Evolutionary conservation across 2,797 vertebrate genomes (phyloP), one percentile per base, ranked within the genome.

Genomic region (Gallinago solitaria): DNA sequence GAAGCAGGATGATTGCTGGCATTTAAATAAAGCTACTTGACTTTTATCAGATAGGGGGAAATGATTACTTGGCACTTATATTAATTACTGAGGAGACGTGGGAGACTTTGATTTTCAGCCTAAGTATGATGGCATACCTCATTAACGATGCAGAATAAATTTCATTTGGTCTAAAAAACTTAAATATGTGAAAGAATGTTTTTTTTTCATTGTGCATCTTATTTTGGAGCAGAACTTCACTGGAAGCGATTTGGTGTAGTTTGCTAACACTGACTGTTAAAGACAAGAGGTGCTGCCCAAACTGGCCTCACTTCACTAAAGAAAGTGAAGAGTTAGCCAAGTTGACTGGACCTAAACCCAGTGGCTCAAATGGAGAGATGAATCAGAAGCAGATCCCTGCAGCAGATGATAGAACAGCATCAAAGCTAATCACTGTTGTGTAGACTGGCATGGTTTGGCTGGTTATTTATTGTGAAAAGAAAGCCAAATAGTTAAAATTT

Each of bases 11-110:
- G 96, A 95, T 95, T 97, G 68, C 87, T 92, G 68, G 48, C 68
- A 91, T 96, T 96, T 95, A 95, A 83, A 93, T 93, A 94, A 87
- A 89, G 70, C 74, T 91, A 94, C 94, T 95, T 96, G 95, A 96
- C 94, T 90, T 96, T 96, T 96, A 90, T 91, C 77, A 93, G 89
- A 50, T 61, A 9, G 24, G n/a, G 61, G 43, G 32, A 88, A 90
- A 94, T 95, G 73, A 96, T 96, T 96, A 95, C 50, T 84, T 94
- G 77, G 41, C 91, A 93, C 93, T 94, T 95, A 47, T 0, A 50
- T 87, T 96, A 95, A 95, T 93, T 96, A 78, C 90, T 96, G 90
- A 96, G 91, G 87, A 95, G 90, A 96, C 9, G 24, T 82, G 65
- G 82, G 41, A 95, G 76, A 75, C 41, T 78, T 89, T 57, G 28